Evolutionary conservation across 2,113 vertebrate species (phyloP).

Genomic region (Paratilapia polleni): DNA sequence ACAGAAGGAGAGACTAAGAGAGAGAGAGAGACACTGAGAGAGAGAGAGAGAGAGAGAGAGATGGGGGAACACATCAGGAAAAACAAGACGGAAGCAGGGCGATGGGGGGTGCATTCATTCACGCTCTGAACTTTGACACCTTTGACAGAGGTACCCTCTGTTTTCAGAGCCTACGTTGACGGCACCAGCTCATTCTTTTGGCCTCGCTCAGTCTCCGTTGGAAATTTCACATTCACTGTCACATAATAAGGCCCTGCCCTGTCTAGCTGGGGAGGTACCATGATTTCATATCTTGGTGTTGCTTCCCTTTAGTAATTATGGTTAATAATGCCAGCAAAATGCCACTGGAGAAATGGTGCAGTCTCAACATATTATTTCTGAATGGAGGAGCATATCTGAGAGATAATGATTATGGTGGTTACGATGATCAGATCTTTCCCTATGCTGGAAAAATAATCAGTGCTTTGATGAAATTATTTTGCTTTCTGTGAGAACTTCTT

Average conservation of each 20-base stretch:
- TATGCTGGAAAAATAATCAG: background rate
- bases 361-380: constrained; percentile 8
- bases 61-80: constrained; percentile 28
- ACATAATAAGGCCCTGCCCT: constrained; percentile 64
- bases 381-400: background rate
- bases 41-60: constrained; percentile 20
- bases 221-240: constrained; percentile 61
- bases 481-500: background rate
- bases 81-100: constrained; percentile 59
- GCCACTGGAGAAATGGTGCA: constrained; percentile 21
- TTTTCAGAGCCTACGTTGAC: constrained; percentile 65
- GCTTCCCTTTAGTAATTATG: constrained; percentile 33
- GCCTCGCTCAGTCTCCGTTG: constrained; percentile 60
- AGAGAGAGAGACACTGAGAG: constrained; percentile 23
- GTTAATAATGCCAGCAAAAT: constrained; percentile 9
- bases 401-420: background rate
- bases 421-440: background rate
- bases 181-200: constrained; percentile 69
- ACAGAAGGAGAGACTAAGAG: constrained; percentile 42
- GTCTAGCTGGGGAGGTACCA: constrained; percentile 34
- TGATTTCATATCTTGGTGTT: constrained; percentile 25
- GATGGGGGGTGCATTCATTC: constrained; percentile 69
- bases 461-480: background rate
- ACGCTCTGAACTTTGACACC: constrained; percentile 79
- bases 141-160: constrained; percentile 79